Evolutionary conservation across 1,140 invertebrate species (phyloP), one percentile per base, ranked within the genome.

Genomic region (Drosophila pallidifrons): DNA sequence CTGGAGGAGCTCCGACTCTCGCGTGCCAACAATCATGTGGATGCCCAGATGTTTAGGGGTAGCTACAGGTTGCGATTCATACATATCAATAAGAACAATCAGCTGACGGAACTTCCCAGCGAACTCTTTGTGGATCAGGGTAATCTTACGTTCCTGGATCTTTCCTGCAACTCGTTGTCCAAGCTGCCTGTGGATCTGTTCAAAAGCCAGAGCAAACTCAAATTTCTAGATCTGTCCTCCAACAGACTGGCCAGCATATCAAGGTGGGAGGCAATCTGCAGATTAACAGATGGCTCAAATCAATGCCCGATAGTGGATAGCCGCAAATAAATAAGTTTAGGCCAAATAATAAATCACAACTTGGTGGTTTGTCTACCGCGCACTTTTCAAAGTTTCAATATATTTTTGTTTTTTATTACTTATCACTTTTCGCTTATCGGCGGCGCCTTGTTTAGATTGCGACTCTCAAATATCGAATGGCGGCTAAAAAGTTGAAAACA

Each of bases 101-200:
- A 80, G 2, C 83, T 96, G 1, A 81, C 38, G 20, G 79, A 79
- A 45, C 72, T 96, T 5, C 94, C 94, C 10, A 90, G 93, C 28
- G 81, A 93, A 8, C 82, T 95, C 10, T 95, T 96, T 67, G 91
- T 91, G 51, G 94, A 95, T 78, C 93, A 94, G 82, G 92, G 79
- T 3, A 93, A 94, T 49, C 85, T 96, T 3, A 68, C 87, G 2
- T 85, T 91, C 10, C 78, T 96, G 25, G 93, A 94, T 79, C 79
- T 96, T 4, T 93, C 93, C 70, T 91, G 92, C 32, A 96, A 96
- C 81, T 79, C 92, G 35, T 73, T 96, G 25, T 82, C 69, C 47
- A 70, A 82, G 16, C 86, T 96, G 60, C 92, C 93, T 6, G 82
- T 93, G 47, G 91, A 93, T 69, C 75, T 95, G 38, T 95, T 96